Conservation (phyloP, 2,113 vertebrate genomes). For the Columbina picui region DNA sequence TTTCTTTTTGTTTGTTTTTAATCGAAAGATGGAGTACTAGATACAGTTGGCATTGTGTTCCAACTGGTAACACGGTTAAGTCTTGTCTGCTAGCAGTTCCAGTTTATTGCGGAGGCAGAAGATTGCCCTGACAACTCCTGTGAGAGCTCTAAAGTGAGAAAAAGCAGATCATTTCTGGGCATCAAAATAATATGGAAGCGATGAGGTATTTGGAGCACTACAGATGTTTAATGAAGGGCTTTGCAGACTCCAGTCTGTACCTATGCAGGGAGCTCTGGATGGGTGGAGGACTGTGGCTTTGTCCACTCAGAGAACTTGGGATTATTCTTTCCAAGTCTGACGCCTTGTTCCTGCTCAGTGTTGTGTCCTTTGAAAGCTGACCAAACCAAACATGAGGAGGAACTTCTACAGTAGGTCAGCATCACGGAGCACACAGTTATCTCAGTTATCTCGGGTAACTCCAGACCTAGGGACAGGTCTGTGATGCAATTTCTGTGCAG, state of each 20-base stretch:
- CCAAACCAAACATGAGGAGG: accelerated
- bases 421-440: accelerated
- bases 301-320: background rate
- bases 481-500: accelerated
- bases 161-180: background rate
- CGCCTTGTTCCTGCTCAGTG: accelerated
- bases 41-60: background rate
- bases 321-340: accelerated
- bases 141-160: background rate
- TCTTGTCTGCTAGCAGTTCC: background rate
- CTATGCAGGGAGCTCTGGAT: background rate
- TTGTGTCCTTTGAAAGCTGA: background rate
- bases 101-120: background rate
- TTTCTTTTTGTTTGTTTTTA: too few species aligned
- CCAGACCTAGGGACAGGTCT: too few species aligned
- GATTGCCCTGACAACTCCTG: background rate
- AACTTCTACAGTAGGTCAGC: background rate
- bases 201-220: background rate
- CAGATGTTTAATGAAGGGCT: background rate
- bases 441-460: accelerated
- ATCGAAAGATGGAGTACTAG: background rate
- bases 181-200: background rate
- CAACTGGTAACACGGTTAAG: background rate
- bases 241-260: background rate
- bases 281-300: background rate